phyloP scores from a whole-genome alignment of 2,113 vertebrate genomes.

The Canis aureus region DNA sequence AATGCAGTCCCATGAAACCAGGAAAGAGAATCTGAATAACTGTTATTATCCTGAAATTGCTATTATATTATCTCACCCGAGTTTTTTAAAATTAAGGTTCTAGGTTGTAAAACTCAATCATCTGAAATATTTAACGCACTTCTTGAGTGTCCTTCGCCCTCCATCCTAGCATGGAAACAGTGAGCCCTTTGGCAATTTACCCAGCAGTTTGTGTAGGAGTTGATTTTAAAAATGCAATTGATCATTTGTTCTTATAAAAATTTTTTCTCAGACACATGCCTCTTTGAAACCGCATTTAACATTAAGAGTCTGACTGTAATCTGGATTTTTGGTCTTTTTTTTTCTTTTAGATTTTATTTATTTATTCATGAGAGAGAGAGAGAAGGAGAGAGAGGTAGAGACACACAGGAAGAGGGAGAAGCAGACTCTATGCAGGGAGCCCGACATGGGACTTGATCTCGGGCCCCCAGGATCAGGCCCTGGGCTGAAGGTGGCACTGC shows the following conservation, averaged over 20 bases:
- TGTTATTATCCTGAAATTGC: constrained; percentile 44
- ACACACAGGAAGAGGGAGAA: too few species aligned
- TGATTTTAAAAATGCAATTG: constrained; percentile 37
- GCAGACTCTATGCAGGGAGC: too few species aligned
- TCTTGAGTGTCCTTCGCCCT: background rate
- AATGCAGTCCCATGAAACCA: background rate
- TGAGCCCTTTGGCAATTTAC: background rate
- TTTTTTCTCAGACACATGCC: constrained; percentile 40
- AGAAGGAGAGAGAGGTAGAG: too few species aligned
- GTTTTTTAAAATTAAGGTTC: background rate
- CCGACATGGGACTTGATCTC: too few species aligned
- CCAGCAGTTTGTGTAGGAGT: background rate
- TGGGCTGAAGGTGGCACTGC: too few species aligned
- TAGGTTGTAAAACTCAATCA: background rate
- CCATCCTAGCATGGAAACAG: background rate
- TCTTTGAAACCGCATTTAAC: constrained; percentile 61
- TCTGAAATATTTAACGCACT: constrained; percentile 16
- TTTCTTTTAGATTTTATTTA: too few species aligned
- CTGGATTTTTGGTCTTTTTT: constrained; percentile 28
- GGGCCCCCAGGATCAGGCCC: too few species aligned
- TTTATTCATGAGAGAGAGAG: too few species aligned
- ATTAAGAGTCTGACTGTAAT: constrained; percentile 53
- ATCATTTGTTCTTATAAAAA: constrained; percentile 50
- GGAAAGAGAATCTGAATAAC: background rate
- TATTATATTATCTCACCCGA: background rate